Conservation (phyloP, 2,888 invertebrate species). For the Eupeodes luniger region DNA sequence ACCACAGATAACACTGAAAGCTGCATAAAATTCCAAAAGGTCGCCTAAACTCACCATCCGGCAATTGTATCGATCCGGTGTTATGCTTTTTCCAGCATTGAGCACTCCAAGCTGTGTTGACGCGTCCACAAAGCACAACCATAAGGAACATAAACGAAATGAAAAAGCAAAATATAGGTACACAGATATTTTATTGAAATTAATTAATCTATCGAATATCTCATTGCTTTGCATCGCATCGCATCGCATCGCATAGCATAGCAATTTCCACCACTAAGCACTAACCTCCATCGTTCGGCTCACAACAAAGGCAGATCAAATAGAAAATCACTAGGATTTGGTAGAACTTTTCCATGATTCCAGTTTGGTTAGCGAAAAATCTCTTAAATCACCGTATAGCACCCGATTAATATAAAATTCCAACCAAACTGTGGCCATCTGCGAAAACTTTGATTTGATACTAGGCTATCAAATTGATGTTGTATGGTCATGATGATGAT, state of each 20-base stretch:
- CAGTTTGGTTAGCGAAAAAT: conserved; percentile 5
- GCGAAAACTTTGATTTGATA: conserved; percentile 21
- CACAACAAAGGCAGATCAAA: conserved; percentile 62
- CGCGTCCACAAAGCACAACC: neutral
- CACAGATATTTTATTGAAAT: conserved; percentile 64
- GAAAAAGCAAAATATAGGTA: conserved; percentile 25
- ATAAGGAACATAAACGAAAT: conserved; percentile 20
- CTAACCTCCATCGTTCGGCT: conserved; percentile 64
- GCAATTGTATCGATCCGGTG: conserved; percentile 82
- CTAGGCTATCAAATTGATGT: conserved; percentile 21
- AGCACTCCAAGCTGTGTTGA: conserved; percentile 81
- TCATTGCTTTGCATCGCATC: no score
- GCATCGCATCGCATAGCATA: neutral
- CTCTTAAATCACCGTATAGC: conserved; percentile 11
- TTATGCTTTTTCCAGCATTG: conserved; percentile 83
- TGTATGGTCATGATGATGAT: conserved; percentile 39
- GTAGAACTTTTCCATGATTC: conserved; percentile 61
- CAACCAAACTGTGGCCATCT: conserved; percentile 60
- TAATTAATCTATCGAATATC: conserved; percentile 48
- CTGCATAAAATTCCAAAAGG: conserved; percentile 83
- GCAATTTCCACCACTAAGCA: neutral
- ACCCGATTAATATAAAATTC: conserved; percentile 48
- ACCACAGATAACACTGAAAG: conserved; percentile 83
- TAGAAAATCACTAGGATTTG: conserved; percentile 59
- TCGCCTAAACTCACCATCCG: conserved; percentile 83